Conservation (phyloP, 2,888 invertebrate species). For the Hydraecia micacea region DNA sequence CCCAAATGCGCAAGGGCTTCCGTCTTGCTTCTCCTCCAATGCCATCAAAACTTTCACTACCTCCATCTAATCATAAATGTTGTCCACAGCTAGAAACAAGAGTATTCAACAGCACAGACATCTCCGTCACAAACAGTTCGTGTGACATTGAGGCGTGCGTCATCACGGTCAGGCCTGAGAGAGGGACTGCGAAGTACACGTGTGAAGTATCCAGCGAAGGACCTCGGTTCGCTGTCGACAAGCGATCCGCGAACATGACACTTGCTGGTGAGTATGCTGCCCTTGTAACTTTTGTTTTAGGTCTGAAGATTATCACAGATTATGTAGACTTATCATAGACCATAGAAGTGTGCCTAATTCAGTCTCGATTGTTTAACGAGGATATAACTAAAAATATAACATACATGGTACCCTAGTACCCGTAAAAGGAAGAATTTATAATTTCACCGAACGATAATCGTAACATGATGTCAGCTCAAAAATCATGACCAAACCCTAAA, state of each 20-base stretch:
- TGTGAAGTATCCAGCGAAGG: conserved; percentile 88
- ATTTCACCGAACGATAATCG: conserved; percentile 5
- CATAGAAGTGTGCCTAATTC: background rate
- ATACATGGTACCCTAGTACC: background rate
- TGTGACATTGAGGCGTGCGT: conserved; percentile 78
- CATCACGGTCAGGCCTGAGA: conserved; percentile 81
- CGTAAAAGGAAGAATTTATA: background rate
- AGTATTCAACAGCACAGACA: conserved; percentile 83
- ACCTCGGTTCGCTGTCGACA: conserved; percentile 85
- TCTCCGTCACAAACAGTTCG: conserved; percentile 83
- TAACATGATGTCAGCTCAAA: background rate
- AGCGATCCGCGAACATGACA: conserved; percentile 84
- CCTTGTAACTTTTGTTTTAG: conserved; percentile 18
- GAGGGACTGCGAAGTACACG: conserved; percentile 84
- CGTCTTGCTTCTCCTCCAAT: background rate
- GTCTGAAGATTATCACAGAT: background rate
- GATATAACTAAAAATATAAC: background rate
- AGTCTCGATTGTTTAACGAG: background rate
- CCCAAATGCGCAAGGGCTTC: background rate
- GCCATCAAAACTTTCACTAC: background rate
- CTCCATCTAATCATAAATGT: conserved; percentile 28
- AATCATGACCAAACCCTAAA: background rate
- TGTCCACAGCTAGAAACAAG: conserved; percentile 82
- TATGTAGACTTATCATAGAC: background rate
- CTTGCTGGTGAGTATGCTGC: conserved; percentile 78